phyloP scores from a whole-genome alignment of 1,140 invertebrate species.

The Coenobita brevimanus region DNA sequence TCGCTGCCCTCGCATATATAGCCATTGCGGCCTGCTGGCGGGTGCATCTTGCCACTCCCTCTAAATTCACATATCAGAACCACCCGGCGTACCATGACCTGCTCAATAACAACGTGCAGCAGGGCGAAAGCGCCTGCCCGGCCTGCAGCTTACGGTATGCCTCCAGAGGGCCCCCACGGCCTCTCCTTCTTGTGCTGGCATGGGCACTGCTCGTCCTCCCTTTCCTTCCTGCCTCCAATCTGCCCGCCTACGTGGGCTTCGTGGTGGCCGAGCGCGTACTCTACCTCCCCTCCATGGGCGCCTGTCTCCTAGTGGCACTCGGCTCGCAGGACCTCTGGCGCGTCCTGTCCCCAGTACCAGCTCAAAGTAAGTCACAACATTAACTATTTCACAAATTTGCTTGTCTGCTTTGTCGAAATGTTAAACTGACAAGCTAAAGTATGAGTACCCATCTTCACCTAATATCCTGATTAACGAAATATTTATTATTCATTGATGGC shows the following conservation, averaged over 20 bases:
- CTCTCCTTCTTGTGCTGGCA: slow-evolving; percentile 76
- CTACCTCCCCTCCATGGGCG: slow-evolving; percentile 85
- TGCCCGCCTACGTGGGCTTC: slow-evolving; percentile 70
- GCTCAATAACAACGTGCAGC: slow-evolving; percentile 66
- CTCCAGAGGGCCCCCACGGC: slow-evolving; percentile 75
- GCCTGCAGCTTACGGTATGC: slow-evolving; percentile 12
- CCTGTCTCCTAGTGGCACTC: slow-evolving; percentile 89
- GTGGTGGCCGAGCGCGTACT: slow-evolving; percentile 70
- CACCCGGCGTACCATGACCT: slow-evolving; percentile 68
- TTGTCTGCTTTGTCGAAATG: no score
- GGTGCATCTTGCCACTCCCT: not conserved
- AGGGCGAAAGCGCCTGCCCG: slow-evolving; percentile 35
- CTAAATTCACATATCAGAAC: slow-evolving; percentile 58
- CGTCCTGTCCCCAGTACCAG: slow-evolving; percentile 36
- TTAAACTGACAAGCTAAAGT: no score
- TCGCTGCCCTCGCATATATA: slow-evolving; percentile 71
- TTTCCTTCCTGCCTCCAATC: slow-evolving; percentile 70
- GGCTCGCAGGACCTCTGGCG: slow-evolving; percentile 73
- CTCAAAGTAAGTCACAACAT: not conserved
- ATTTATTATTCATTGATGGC: no score
- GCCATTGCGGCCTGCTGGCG: slow-evolving; percentile 47
- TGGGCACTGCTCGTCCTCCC: slow-evolving; percentile 71
- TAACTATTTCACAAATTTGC: not conserved
- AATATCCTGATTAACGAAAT: no score
- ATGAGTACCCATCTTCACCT: no score